These are phyloP conservation scores for Drosophila sulfurigaster DNA, from an alignment of 1,140 invertebrate species.

Conservation along the genomic window DNA sequence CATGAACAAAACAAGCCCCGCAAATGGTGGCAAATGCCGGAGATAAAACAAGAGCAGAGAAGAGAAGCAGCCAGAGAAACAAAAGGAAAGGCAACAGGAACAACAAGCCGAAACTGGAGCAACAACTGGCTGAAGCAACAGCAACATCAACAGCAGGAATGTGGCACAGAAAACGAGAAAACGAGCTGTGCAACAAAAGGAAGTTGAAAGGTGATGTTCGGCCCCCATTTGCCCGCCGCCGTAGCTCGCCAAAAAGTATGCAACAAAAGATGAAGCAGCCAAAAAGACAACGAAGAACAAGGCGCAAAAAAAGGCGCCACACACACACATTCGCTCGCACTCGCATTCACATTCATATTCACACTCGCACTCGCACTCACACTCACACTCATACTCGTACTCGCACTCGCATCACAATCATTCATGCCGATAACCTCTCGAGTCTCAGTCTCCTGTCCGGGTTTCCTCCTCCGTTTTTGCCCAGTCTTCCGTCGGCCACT, in stretches of 20 bases:
- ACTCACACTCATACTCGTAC: not conserved
- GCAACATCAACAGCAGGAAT: slow-evolving; percentile 35
- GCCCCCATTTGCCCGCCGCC: not conserved
- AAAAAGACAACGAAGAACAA: slow-evolving; percentile 57
- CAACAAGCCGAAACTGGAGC: slow-evolving; percentile 40
- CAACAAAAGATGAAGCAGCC: slow-evolving; percentile 57
- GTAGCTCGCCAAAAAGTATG: slow-evolving; percentile 54
- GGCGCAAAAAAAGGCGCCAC: slow-evolving; percentile 22
- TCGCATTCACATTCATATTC: slow-evolving; percentile 6
- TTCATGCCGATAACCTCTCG: slow-evolving; percentile 67
- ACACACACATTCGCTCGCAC: slow-evolving; percentile 6
- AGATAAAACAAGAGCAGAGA: not conserved
- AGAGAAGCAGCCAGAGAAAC: not conserved
- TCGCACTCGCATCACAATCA: slow-evolving; percentile 33
- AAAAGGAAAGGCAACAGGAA: slow-evolving; percentile 9
- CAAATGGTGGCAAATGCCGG: not conserved
- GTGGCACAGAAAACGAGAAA: slow-evolving; percentile 40
- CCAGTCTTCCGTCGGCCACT: slow-evolving; percentile 39
- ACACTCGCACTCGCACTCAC: slow-evolving; percentile 18
- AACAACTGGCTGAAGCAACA: slow-evolving; percentile 17
- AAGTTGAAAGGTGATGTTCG: slow-evolving; percentile 31
- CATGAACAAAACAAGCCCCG: slow-evolving; percentile 5
- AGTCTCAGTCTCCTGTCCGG: slow-evolving; percentile 35
- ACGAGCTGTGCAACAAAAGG: slow-evolving; percentile 27
- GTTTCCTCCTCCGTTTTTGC: slow-evolving; percentile 7